A percentile compares a stretch with the other conserved stretches of the same genome.
Conservation (phyloP, 2,888 invertebrate genomes). For the Luperina nickerlii region DNA sequence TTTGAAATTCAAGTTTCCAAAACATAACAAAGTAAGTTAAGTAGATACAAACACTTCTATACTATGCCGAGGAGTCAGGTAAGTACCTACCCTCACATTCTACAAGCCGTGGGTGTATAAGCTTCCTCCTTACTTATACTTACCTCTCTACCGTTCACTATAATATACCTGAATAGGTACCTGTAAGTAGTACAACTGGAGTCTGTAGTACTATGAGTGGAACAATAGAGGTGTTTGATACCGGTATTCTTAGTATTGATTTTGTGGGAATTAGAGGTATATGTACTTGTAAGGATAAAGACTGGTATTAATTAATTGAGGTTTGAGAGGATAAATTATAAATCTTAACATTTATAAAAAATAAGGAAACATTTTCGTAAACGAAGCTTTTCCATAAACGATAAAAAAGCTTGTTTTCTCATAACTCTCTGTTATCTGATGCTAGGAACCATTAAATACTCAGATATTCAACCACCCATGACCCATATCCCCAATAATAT, state of each 20-base stretch:
- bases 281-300: constrained; percentile 5
- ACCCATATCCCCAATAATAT: background rate
- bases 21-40: background rate
- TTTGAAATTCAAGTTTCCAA: background rate
- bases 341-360: background rate
- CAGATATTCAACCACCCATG: too few relatives aligned
- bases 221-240: constrained; percentile 26
- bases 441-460: background rate
- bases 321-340: background rate
- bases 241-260: constrained; percentile 12
- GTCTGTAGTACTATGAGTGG: constrained; percentile 2
- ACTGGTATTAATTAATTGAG: background rate
- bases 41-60: background rate
- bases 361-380: background rate
- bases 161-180: constrained; percentile 13
- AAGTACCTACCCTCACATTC: background rate
- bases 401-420: background rate
- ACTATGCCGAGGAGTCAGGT: background rate
- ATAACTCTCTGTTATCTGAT: background rate
- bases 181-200: constrained; percentile 9
- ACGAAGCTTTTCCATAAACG: background rate
- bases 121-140: constrained; percentile 3
- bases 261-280: constrained; percentile 6
- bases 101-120: background rate
- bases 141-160: constrained; percentile 2